Evolutionary conservation across 2,113 vertebrate genomes (phyloP), one percentile per base, ranked within the genome.

Genomic region (Hippotragus niger): DNA sequence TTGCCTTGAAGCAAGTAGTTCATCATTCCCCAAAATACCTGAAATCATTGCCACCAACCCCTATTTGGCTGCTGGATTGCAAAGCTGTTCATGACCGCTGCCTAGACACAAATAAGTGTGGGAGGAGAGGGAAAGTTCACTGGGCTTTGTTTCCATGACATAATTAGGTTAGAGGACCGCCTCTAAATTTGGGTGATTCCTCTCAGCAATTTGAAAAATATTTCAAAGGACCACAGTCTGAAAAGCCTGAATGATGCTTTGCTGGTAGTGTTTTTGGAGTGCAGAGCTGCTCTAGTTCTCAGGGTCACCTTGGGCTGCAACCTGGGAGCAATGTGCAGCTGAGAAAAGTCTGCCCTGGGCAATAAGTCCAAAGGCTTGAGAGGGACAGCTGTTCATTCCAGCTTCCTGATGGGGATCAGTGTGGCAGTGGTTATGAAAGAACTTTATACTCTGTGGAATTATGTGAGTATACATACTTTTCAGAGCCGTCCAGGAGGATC

Each of bases 1-100:
- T 97, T 94, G 25, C 52, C 45, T 88, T 88, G 21, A 91, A 92
- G 62, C 40, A 90, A 83, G 33, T 74, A 87, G 57, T 90, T 81
- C 11, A 81, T 96, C 84, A 94, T 91, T 50, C 81, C 78, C 40
- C 62, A 47, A 43, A 83, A 82, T 64, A 86, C 85, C 13, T 95
- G 76, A 90, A 96, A 58, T 94, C 21, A 0, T 57, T 78, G 27
- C 93, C 23, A 17, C 50, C 36, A 17, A 40, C n/a, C 11, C 58
- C 21, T 31, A 4, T 29, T 78, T 96, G 71, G 84, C 2, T 88
- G 60, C 53, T 90, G 36, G 25, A 67, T 57, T 6, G 7, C 16
- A 58, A 60, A 29, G 21, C 25, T n/a, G 2, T 85, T 96, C 83
- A 36, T 21, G 74, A 67, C 40, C 13, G 6, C n/a, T 62, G 53